Evolutionary conservation across 2,113 vertebrate genomes (phyloP).

Genomic region (Carlito syrichta): DNA sequence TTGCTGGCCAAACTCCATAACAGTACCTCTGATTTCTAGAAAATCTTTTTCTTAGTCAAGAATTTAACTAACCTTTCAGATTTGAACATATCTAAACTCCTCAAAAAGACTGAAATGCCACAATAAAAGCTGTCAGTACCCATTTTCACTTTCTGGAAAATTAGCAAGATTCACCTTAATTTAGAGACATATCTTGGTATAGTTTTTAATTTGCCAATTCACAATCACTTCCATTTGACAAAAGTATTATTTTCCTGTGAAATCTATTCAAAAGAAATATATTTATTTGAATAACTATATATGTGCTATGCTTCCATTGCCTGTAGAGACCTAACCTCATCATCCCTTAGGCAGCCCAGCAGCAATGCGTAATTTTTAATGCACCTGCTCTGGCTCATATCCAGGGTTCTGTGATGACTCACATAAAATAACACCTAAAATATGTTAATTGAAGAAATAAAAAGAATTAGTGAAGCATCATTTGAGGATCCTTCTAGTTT

Average conservation of each 20-base stretch:
- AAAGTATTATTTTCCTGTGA: background rate
- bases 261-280: background rate
- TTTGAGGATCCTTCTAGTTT: background rate
- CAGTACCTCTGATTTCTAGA: background rate
- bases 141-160: background rate
- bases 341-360: background rate
- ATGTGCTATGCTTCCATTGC: background rate
- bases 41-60: constrained; percentile 1
- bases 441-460: constrained; percentile 8
- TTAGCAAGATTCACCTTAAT: background rate
- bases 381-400: background rate
- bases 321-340: background rate
- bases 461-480: background rate
- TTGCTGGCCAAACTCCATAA: too few relatives aligned
- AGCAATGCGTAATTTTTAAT: background rate
- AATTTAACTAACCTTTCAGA: constrained; percentile 32
- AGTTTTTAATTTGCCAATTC: constrained; percentile 29
- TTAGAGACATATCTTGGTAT: background rate
- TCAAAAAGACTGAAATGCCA: background rate
- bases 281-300: background rate
- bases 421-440: background rate
- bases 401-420: background rate
- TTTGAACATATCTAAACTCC: background rate
- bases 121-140: background rate
- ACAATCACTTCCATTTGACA: background rate